Conservation (phyloP, 2,888 invertebrate species). For the Allygus modestus region DNA sequence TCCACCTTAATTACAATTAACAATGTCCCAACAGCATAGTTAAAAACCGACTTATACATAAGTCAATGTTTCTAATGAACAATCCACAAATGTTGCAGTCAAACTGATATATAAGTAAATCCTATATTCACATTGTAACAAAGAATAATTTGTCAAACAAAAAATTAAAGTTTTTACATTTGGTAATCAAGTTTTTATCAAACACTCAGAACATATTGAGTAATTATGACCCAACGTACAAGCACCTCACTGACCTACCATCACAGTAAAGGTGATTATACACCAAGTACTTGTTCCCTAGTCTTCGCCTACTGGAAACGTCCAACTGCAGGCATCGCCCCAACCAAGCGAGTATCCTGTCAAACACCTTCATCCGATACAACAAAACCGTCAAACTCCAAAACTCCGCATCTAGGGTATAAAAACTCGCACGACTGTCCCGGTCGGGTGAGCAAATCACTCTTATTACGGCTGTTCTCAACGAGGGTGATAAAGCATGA, state of each 20-base stretch:
- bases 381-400: neutral
- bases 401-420: neutral
- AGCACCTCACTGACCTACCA: neutral
- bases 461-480: neutral
- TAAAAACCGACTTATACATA: too few relatives aligned
- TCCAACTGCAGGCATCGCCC: constrained; percentile 21
- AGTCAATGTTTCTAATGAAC: too few relatives aligned
- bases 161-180: too few relatives aligned
- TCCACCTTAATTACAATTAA: too few relatives aligned
- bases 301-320: neutral
- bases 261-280: constrained; percentile 66
- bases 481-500: neutral
- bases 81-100: too few relatives aligned
- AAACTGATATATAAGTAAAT: too few relatives aligned
- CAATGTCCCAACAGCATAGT: too few relatives aligned
- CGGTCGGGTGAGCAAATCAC: neutral
- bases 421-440: neutral
- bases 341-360: neutral
- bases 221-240: too few relatives aligned
- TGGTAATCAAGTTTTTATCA: too few relatives aligned
- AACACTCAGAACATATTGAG: too few relatives aligned
- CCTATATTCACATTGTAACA: too few relatives aligned
- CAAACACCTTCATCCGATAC: constrained; percentile 35
- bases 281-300: constrained; percentile 22
- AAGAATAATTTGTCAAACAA: too few relatives aligned